A percentile compares a stretch with the other conserved stretches of the same genome.
phyloP scores from a whole-genome alignment of 2,113 vertebrate genomes.

The Collichthys lucidus region DNA sequence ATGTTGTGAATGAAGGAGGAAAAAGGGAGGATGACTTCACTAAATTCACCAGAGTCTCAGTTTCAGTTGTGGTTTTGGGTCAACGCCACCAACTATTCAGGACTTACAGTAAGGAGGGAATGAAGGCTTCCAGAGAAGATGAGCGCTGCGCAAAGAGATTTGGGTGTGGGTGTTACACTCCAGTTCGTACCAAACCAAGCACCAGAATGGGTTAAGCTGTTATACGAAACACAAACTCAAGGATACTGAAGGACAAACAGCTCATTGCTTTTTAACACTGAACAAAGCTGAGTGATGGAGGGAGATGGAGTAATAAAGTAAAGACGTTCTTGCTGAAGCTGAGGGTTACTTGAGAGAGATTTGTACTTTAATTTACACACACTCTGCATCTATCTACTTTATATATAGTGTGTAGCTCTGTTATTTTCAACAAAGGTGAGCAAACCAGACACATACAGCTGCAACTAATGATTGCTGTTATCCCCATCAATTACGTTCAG shows the following conservation, averaged over 20 bases:
- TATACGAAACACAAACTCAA: neutral
- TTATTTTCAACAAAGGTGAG: neutral
- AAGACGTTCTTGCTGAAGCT: neutral
- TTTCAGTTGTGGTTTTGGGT: slow-evolving; percentile 62
- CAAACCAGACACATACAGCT: neutral
- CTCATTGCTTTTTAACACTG: neutral
- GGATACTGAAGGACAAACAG: neutral
- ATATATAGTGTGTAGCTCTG: too few species aligned
- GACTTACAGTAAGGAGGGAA: slow-evolving; percentile 39
- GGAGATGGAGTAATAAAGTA: neutral
- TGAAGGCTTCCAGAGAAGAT: slow-evolving; percentile 30
- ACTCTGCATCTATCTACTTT: neutral
- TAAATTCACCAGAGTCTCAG: slow-evolving; percentile 33
- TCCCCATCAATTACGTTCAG: neutral
- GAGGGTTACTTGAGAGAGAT: neutral
- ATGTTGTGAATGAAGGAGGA: slow-evolving; percentile 30
- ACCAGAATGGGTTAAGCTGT: neutral
- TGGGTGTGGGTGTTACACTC: slow-evolving; percentile 54
- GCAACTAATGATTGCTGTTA: neutral
- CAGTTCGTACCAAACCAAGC: slow-evolving; percentile 6
- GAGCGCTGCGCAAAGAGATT: neutral
- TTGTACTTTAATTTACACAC: slow-evolving; percentile 1
- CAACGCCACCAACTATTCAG: slow-evolving; percentile 7
- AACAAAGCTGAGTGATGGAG: neutral
- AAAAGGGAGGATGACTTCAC: slow-evolving; percentile 49